Conservation (phyloP, 2,113 vertebrate genomes). For the Aramus guarauna region DNA sequence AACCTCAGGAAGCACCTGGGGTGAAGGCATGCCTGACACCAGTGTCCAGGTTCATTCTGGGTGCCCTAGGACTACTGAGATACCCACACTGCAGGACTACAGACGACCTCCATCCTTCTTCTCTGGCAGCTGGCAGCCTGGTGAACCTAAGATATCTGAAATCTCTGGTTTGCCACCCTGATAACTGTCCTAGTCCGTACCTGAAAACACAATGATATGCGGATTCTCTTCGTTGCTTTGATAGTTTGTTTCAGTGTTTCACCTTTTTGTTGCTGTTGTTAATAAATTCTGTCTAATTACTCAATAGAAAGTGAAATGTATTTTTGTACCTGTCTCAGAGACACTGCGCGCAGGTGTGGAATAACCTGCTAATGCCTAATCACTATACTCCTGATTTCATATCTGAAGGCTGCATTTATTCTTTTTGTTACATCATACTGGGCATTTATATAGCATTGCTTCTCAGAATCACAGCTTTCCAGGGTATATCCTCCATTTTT, state of each 20-base stretch:
- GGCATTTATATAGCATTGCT: background rate
- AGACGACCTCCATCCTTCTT: background rate
- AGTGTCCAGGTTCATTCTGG: background rate
- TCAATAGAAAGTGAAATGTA: background rate
- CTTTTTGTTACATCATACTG: background rate
- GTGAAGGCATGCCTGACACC: background rate
- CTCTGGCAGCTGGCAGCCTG: background rate
- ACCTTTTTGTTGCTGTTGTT: background rate
- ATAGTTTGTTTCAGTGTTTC: background rate
- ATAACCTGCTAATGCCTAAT: background rate
- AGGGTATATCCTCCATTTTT: background rate
- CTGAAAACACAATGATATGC: accelerated
- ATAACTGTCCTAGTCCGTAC: background rate
- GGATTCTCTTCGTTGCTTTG: background rate
- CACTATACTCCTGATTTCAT: background rate
- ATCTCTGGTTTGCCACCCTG: no score
- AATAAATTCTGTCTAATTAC: background rate
- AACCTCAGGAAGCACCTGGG: background rate
- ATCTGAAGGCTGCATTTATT: background rate
- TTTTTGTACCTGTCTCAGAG: background rate
- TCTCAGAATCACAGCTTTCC: background rate
- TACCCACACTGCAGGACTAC: background rate
- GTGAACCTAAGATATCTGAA: background rate
- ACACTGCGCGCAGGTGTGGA: background rate
- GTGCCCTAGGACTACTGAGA: background rate